Percentiles rank a stretch among this genome's conserved stretches.
Conservation (phyloP, 35 echinoderm and acorn worm genomes). For the Strongylocentrotus purpuratus region DNA sequence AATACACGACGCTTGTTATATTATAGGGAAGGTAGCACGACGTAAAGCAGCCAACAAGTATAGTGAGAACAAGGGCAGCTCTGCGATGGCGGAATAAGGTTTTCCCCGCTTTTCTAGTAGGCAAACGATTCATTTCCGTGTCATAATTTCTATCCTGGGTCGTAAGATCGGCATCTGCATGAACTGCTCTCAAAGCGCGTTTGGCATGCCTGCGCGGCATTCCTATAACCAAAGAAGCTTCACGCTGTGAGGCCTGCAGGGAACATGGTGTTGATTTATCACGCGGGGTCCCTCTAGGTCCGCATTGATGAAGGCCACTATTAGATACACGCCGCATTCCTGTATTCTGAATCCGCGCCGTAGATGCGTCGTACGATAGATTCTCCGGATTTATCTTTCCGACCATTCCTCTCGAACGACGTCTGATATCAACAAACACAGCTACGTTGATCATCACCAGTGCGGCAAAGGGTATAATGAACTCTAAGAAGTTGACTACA, state of each 20-base stretch:
- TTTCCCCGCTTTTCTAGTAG: not conserved
- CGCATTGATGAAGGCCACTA: not conserved
- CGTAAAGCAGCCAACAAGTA: conserved; percentile 53
- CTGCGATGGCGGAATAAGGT: not conserved
- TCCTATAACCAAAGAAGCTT: not conserved
- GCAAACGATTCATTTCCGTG: not conserved
- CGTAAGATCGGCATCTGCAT: not conserved
- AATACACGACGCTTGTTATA: conserved; percentile 22
- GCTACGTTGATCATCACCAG: not conserved
- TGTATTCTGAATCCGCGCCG: not conserved
- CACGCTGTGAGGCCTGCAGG: not conserved
- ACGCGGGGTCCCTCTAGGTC: not conserved
- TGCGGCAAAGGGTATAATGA: not conserved
- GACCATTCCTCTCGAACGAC: not conserved
- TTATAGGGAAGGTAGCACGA: conserved; percentile 58
- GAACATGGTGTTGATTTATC: not conserved
- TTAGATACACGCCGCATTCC: not conserved
- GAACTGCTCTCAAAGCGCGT: not conserved
- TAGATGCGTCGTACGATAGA: not conserved
- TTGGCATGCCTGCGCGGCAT: not conserved
- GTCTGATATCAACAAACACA: not conserved
- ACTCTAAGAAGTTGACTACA: not conserved
- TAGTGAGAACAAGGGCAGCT: conserved; percentile 50
- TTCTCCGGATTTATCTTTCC: not conserved
- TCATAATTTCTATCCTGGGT: not conserved